Conservation (phyloP, 2,113 vertebrate genomes). For the Pica pica region DNA sequence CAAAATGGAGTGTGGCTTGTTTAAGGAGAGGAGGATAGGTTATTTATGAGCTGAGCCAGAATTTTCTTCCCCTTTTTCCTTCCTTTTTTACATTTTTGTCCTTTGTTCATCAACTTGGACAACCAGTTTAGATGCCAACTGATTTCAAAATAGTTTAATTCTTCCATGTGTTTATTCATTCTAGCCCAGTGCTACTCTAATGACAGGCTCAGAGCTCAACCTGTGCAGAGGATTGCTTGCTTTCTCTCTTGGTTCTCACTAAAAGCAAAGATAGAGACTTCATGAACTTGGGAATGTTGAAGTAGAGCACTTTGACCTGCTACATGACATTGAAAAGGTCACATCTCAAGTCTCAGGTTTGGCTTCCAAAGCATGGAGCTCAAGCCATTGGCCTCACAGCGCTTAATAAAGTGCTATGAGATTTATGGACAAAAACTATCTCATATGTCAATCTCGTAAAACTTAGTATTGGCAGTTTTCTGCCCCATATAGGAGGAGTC, state of each 20-base stretch:
- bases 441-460: neutral
- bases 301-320: neutral
- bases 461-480: neutral
- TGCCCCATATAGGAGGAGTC: neutral
- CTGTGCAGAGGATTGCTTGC: neutral
- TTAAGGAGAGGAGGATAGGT: neutral
- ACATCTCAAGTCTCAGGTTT: neutral
- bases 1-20: neutral
- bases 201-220: neutral
- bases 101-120: neutral
- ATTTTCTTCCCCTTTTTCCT: neutral
- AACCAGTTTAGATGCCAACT: neutral
- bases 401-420: neutral
- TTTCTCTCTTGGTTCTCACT: neutral
- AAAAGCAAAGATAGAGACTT: neutral
- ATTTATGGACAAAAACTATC: neutral
- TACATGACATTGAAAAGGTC: neutral
- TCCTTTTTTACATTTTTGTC: neutral
- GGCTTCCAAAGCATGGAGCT: neutral
- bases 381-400: neutral
- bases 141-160: neutral
- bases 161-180: neutral
- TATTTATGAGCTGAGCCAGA: neutral
- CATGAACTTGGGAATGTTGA: neutral
- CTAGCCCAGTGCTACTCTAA: neutral